Evolutionary conservation across 2,888 invertebrate genomes (phyloP), one percentile per base, ranked within the genome.

Genomic region (Sialis fuliginosa): DNA sequence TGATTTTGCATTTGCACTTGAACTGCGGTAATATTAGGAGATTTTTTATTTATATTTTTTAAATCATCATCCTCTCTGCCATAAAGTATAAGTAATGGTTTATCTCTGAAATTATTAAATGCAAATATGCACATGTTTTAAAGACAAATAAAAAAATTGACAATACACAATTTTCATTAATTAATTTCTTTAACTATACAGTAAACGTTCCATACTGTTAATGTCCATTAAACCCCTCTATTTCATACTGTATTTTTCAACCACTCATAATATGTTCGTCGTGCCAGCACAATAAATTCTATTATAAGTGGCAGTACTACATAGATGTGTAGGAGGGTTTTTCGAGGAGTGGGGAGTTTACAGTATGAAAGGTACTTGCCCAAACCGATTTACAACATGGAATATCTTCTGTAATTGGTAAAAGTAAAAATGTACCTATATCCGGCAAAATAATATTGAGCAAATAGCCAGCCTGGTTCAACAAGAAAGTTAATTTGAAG

Each of bases 401-500:
- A 10, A 43, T 8, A 10, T 6, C 33, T 32, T 8, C n/a, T 5
- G 10, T 43, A 6, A 32, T 43, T 43, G 2, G 5, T 42, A n/a
- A 8, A 30, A 42, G 12, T 40, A 50, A 13, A 48, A 40, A 59
- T 61, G 60, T 65, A 78, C 78, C 75, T 71, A 56, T 81, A 77
- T 46, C 82, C 82, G 46, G 81, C 81, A 55, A 78, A 78, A 56
- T 79, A 73, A 57, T 93, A 93, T 56, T 92, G 89, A 0, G 86
- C 80, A 48, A 90, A 67, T 0, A 95, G 62, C 91, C 92, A 96
- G 1, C 81, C 82, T 7, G 88, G 71, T 55, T 95, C 91, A 37
- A 92, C 82, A 85, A 93, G 88, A 57, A 89, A 95, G 63, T 90
- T 95, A 31, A 95, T 82, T 65, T 95, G 89, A n/a, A 86, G 64